Percentiles rank a stretch among this genome's conserved stretches.
phyloP scores from a whole-genome alignment of 2,113 vertebrate genomes.

The Datnioides undecimradiatus region DNA sequence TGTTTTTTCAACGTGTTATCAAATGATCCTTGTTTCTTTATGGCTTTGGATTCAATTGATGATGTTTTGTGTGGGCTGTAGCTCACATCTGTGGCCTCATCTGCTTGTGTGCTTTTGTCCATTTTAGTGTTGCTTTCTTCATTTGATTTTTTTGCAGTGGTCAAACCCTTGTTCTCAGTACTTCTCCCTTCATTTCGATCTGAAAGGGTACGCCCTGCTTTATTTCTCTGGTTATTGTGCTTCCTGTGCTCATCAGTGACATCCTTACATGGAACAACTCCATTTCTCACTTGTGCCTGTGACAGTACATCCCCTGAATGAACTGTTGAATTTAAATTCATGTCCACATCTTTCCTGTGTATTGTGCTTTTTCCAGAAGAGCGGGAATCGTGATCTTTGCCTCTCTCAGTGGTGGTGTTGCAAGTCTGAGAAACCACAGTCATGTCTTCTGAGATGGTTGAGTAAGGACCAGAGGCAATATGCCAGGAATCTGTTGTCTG shows the following conservation, averaged over 20 bases:
- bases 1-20: conserved; percentile 64
- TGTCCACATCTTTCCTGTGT: conserved; percentile 62
- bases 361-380: conserved; percentile 65
- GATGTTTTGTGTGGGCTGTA: conserved; percentile 44
- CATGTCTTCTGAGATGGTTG: conserved; percentile 78
- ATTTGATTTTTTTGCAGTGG: neutral
- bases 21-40: conserved; percentile 75
- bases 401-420: conserved; percentile 60
- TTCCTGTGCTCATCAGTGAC: conserved; percentile 41
- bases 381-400: conserved; percentile 18
- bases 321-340: conserved; percentile 77
- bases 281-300: conserved; percentile 63
- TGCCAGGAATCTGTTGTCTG: conserved; percentile 74
- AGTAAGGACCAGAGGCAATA: conserved; percentile 63
- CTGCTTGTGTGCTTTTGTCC: conserved; percentile 76
- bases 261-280: conserved; percentile 39
- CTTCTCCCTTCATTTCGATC: conserved; percentile 18
- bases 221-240: conserved; percentile 62
- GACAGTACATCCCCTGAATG: conserved; percentile 45
- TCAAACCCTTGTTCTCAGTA: conserved; percentile 36
- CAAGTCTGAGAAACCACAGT: conserved; percentile 74
- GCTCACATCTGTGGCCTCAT: conserved; percentile 55
- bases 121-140: conserved; percentile 60
- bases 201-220: neutral
- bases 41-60: conserved; percentile 67